Evolutionary conservation across 2,888 invertebrate genomes (phyloP).

Genomic region (Cerastis leucographa): DNA sequence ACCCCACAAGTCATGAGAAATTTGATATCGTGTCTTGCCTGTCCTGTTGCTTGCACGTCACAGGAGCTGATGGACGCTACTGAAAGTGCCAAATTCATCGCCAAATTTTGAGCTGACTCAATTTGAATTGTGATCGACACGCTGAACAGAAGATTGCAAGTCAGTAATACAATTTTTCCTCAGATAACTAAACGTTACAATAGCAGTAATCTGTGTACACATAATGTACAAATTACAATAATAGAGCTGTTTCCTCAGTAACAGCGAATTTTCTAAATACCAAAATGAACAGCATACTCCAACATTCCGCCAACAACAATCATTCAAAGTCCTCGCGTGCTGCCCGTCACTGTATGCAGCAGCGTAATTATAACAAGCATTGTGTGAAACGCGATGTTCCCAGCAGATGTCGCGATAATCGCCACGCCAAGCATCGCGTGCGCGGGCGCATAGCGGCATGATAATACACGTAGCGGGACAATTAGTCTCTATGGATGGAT

Average conservation of each 20-base stretch:
- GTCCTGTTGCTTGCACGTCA: no score
- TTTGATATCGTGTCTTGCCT: no score
- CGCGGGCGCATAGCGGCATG: conserved; percentile 64
- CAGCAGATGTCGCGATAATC: conserved; percentile 75
- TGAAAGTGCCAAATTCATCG: no score
- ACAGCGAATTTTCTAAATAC: neutral
- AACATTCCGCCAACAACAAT: conserved; percentile 17
- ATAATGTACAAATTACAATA: no score
- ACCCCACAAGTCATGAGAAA: no score
- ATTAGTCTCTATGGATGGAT: conserved; percentile 48
- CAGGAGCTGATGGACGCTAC: no score
- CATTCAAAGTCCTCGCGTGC: conserved; percentile 51
- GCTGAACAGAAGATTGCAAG: no score
- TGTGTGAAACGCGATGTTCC: conserved; percentile 73
- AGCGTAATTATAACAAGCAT: conserved; percentile 67
- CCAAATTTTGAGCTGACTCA: no score
- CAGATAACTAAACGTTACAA: no score
- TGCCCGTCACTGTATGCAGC: conserved; percentile 43
- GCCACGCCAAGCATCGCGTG: conserved; percentile 64
- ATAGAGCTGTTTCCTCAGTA: neutral
- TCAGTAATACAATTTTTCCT: no score
- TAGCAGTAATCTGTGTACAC: no score
- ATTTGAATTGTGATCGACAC: no score
- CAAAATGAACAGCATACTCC: neutral
- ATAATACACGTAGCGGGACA: conserved; percentile 56